Evolutionary conservation across 2,888 invertebrate genomes (phyloP).

Genomic region (Dysmachus trigonus): DNA sequence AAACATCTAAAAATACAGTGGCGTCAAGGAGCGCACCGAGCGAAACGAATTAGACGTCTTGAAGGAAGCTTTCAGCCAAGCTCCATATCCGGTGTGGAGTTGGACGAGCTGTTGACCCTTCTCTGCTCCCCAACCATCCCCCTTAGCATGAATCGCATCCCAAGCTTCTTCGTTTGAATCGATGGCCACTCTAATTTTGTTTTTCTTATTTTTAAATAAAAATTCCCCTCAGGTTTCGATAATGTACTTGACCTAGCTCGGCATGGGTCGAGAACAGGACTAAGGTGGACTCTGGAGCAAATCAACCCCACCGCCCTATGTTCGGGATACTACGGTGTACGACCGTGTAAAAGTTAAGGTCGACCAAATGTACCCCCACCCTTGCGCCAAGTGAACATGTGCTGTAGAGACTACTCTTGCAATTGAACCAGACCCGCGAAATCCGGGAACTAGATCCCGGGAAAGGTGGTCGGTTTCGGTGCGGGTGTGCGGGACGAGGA

Average conservation of each 20-base stretch:
- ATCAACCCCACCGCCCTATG: background rate
- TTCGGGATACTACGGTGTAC: background rate
- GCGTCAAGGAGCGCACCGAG: background rate
- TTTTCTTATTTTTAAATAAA: background rate
- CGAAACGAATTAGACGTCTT: background rate
- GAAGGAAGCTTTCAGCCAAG: conserved; percentile 1
- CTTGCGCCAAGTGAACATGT: background rate
- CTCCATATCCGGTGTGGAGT: background rate
- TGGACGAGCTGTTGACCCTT: background rate
- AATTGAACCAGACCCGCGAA: background rate
- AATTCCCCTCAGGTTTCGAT: conserved; percentile 25
- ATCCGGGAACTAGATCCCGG: background rate
- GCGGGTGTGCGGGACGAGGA: background rate
- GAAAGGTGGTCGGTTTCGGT: background rate
- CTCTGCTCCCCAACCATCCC: background rate
- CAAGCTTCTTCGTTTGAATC: background rate
- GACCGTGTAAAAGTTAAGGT: conserved; percentile 11
- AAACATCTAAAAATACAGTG: conserved; percentile 2
- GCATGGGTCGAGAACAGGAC: background rate
- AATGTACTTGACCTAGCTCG: conserved; percentile 35
- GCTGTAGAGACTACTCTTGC: background rate
- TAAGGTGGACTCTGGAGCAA: background rate
- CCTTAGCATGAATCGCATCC: background rate
- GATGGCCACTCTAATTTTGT: background rate
- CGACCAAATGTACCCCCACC: background rate